Evolutionary conservation across 2,797 vertebrate species (phyloP).

Genomic region (Spinibarbus caldwelli): DNA sequence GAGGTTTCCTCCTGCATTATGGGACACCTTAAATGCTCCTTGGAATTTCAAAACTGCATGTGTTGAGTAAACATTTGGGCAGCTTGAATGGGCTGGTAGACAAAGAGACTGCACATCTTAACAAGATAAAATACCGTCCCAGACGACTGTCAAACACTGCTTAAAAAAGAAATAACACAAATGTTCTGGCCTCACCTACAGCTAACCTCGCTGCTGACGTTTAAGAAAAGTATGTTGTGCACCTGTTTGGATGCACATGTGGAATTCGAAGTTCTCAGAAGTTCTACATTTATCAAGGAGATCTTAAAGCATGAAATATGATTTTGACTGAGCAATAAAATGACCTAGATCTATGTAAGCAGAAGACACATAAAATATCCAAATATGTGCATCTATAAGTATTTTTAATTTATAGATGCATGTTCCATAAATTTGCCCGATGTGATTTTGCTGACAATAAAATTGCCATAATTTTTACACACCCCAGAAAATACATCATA

Average conservation of each 20-base stretch:
- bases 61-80: slow-evolving; percentile 13
- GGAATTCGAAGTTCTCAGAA: slow-evolving; percentile 37
- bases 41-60: slow-evolving; percentile 20
- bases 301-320: background rate
- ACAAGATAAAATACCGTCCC: slow-evolving; percentile 53
- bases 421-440: background rate
- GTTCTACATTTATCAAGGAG: background rate
- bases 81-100: slow-evolving; percentile 39
- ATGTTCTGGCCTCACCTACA: slow-evolving; percentile 2
- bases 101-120: slow-evolving; percentile 39
- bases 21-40: background rate
- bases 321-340: background rate
- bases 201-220: background rate
- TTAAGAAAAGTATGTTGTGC: background rate
- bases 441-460: background rate
- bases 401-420: background rate
- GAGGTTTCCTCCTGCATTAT: background rate
- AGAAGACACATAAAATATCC: no score
- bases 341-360: background rate
- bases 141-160: slow-evolving; percentile 27
- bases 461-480: background rate
- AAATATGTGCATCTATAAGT: background rate
- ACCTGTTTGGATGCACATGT: background rate
- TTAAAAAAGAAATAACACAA: slow-evolving; percentile 29
- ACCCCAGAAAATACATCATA: background rate